A percentile compares a stretch with the other conserved stretches of the same genome.
These are phyloP conservation scores for Catharus fuscescens DNA, from an alignment of 2,113 vertebrate species.

Conservation along the genomic window DNA sequence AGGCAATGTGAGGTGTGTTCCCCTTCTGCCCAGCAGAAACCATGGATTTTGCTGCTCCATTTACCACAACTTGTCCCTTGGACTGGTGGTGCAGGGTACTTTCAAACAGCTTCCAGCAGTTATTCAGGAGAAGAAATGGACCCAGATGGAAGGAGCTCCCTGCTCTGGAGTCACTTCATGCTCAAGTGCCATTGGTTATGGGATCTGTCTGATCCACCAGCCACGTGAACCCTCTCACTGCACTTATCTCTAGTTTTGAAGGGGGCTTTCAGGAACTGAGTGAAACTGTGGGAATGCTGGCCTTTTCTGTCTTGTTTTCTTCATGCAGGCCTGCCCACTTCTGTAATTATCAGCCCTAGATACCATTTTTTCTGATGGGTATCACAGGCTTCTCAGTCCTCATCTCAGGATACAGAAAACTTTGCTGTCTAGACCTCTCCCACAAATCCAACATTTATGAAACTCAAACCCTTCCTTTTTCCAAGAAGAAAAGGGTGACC, in stretches of 20 bases:
- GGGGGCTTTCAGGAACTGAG: neutral
- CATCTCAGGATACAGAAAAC: neutral
- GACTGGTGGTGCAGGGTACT: neutral
- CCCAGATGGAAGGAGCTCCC: neutral
- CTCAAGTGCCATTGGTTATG: neutral
- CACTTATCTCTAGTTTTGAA: neutral
- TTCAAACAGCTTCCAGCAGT: neutral
- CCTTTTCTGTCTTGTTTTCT: neutral
- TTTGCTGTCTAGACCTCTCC: neutral
- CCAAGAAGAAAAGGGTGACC: neutral
- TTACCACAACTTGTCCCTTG: neutral
- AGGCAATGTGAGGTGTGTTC: neutral
- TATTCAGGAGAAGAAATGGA: neutral
- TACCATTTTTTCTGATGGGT: neutral
- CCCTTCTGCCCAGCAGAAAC: neutral
- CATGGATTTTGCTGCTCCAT: neutral
- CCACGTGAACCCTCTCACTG: accelerated
- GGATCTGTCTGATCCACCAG: accelerated
- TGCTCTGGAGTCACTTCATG: neutral
- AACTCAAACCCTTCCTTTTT: neutral
- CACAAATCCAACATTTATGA: neutral
- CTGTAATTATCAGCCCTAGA: neutral
- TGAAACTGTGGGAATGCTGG: neutral
- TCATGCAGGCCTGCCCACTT: neutral
- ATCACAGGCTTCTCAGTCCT: neutral